Percentiles rank a stretch among this genome's conserved stretches.
Conservation (phyloP, 2,888 invertebrate species). For the Subacronicta megacephala region DNA sequence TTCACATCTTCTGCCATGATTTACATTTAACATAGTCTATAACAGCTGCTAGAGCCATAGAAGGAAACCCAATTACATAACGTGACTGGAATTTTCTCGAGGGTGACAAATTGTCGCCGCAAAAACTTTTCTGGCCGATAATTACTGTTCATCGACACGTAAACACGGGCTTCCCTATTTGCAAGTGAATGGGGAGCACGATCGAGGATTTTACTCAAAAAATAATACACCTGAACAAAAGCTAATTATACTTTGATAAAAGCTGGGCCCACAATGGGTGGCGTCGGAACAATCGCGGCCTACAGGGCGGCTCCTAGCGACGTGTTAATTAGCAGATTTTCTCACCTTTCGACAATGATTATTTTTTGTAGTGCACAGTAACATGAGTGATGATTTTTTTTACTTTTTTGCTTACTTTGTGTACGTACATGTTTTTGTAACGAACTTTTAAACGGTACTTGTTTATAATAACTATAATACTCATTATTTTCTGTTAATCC, state of each 20-base stretch:
- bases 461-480: constrained; percentile 13
- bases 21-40: constrained; percentile 64
- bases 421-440: constrained; percentile 34
- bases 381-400: constrained; percentile 60
- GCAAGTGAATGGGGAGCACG: constrained; percentile 76
- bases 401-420: constrained; percentile 59
- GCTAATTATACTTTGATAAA: constrained; percentile 84
- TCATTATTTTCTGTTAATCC: background rate
- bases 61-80: constrained; percentile 74
- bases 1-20: constrained; percentile 61
- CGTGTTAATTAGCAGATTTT: constrained; percentile 86
- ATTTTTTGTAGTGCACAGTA: constrained; percentile 68
- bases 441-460: constrained; percentile 33
- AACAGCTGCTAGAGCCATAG: constrained; percentile 38
- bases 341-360: constrained; percentile 83
- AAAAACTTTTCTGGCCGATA: constrained; percentile 68
- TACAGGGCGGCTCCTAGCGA: constrained; percentile 69
- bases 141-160: constrained; percentile 81
- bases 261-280: constrained; percentile 73
- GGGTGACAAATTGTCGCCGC: constrained; percentile 71
- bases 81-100: constrained; percentile 73
- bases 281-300: constrained; percentile 69
- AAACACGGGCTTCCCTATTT: constrained; percentile 77
- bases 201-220: constrained; percentile 70
- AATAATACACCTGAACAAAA: constrained; percentile 83